Conservation (phyloP, 2,797 vertebrate species). For the Acomys russatus region DNA sequence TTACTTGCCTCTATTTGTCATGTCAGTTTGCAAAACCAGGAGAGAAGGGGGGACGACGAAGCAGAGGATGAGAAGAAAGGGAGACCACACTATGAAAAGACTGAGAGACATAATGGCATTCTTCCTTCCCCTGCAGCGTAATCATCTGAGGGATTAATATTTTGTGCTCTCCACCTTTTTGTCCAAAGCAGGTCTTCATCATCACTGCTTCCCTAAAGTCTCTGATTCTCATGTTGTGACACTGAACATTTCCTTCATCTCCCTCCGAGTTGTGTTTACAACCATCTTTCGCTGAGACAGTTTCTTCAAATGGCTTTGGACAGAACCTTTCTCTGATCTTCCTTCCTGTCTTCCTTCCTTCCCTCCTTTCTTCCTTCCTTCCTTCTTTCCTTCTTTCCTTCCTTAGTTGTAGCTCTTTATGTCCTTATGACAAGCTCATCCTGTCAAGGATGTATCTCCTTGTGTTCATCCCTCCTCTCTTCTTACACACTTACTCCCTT, state of each 20-base stretch:
- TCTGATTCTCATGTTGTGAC: neutral
- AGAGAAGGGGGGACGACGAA: fast-evolving
- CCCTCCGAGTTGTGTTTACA: neutral
- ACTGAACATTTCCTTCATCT: neutral
- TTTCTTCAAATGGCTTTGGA: neutral
- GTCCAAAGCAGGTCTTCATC: neutral
- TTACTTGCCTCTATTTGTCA: neutral
- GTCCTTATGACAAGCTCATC: neutral
- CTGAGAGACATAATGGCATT: too few species aligned
- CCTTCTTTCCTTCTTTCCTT: too few species aligned
- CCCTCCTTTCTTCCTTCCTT: too few species aligned
- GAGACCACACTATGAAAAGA: neutral
- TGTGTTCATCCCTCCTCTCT: neutral
- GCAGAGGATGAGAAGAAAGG: neutral
- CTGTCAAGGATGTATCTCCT: neutral
- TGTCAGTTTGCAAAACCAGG: neutral
- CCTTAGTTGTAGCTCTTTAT: neutral
- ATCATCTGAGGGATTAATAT: neutral
- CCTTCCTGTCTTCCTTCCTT: too few species aligned
- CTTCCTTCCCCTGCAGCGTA: neutral
- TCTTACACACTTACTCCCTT: neutral
- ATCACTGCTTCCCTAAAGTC: neutral
- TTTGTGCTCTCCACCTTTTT: neutral
- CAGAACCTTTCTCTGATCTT: neutral
- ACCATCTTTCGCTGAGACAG: neutral